Percentiles rank a stretch among this genome's conserved stretches.
Evolutionary conservation across 2,888 invertebrate genomes (phyloP).

Genomic region (Lomographa bimaculata): DNA sequence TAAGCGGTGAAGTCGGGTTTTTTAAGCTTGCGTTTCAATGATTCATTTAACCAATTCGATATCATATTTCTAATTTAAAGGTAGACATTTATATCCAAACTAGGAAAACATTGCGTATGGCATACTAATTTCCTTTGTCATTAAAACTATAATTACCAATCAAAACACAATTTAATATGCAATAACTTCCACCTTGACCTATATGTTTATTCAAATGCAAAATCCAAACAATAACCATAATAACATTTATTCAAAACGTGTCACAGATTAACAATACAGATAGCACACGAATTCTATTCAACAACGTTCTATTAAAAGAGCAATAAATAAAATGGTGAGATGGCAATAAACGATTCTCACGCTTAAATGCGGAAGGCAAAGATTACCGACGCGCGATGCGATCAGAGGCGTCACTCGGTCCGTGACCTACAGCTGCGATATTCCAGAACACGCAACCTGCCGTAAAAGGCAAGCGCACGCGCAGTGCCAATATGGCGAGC

Average conservation of each 20-base stretch:
- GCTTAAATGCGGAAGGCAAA: conserved; percentile 35
- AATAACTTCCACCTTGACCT: conserved; percentile 6
- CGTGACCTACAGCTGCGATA: conserved; percentile 34
- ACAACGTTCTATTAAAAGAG: conserved; percentile 14
- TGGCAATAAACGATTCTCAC: conserved; percentile 38
- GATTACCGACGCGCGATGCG: conserved; percentile 29
- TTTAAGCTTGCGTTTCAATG: no score
- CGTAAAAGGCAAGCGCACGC: conserved; percentile 35
- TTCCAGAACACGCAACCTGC: conserved; percentile 32
- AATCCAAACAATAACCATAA: conserved; percentile 13
- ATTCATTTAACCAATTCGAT: no score
- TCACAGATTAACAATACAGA: conserved; percentile 28
- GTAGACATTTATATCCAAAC: no score
- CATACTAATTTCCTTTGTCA: no score
- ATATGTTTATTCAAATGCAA: conserved; percentile 4
- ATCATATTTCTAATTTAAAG: no score
- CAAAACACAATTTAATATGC: conserved; percentile 1
- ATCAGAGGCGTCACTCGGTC: conserved; percentile 33
- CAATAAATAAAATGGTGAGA: conserved; percentile 27
- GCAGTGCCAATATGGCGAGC: conserved; percentile 16
- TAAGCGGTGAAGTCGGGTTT: no score
- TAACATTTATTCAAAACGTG: conserved; percentile 25
- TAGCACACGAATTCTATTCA: conserved; percentile 25
- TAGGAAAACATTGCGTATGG: no score
- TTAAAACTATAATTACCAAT: no score